Evolutionary conservation across 2,888 invertebrate genomes (phyloP).

Genomic region (Epinotia demarniana): DNA sequence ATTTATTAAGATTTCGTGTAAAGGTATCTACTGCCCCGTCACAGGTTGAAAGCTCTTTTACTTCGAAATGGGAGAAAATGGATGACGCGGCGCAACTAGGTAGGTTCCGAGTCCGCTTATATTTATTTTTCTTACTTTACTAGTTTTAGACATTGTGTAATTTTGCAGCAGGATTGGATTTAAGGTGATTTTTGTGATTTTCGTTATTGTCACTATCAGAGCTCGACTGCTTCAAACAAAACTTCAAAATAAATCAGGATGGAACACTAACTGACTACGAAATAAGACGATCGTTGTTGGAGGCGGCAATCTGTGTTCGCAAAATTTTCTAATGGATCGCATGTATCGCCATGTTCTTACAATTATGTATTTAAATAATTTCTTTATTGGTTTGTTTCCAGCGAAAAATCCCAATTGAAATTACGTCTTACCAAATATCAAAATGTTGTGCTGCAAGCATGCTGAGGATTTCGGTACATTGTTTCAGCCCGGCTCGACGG

Average conservation of each 20-base stretch:
- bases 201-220: not conserved
- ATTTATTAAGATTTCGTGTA: constrained; percentile 66
- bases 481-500: constrained; percentile 97
- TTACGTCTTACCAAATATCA: not conserved
- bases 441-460: not conserved
- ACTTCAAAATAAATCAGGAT: not conserved
- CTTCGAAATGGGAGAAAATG: constrained; percentile 93
- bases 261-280: not conserved
- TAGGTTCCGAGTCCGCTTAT: constrained; percentile 83
- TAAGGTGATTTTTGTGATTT: constrained; percentile 14
- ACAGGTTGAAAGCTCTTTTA: constrained; percentile 82
- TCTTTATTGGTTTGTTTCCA: not conserved
- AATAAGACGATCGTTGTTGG: not conserved
- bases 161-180: constrained; percentile 42
- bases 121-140: constrained; percentile 44
- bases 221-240: not conserved
- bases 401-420: not conserved
- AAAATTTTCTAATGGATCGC: not conserved
- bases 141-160: not conserved
- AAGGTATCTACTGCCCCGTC: constrained; percentile 69
- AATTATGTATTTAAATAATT: not conserved
- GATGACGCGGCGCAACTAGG: constrained; percentile 94
- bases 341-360: not conserved
- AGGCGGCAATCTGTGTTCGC: not conserved
- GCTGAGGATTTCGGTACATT: constrained; percentile 58